These are phyloP conservation scores for Drosophila lacicola DNA, from an alignment of 2,888 invertebrate genomes.

Conservation along the genomic window DNA sequence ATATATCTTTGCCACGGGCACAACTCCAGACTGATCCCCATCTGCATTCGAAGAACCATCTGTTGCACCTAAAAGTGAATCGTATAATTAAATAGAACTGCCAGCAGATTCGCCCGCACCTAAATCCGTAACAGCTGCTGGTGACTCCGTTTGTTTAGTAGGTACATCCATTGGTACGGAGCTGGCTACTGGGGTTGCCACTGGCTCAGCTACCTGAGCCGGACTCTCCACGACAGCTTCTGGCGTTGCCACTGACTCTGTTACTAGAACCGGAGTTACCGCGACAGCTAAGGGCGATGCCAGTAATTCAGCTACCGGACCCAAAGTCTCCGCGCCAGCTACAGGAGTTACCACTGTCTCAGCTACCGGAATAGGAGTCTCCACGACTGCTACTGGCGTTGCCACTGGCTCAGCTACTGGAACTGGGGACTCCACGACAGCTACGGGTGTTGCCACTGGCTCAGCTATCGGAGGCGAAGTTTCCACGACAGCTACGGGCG, in stretches of 20 bases:
- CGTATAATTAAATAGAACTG: not conserved
- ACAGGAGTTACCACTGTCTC: not conserved
- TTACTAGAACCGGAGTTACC: not conserved
- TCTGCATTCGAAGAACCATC: conserved; percentile 4
- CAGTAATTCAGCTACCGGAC: no score
- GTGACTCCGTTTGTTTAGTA: no score
- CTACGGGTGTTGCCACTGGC: not conserved
- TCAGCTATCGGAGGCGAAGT: not conserved
- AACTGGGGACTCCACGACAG: not conserved
- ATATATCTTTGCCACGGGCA: conserved; percentile 63
- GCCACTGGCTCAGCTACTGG: no score
- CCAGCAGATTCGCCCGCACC: conserved; percentile 9
- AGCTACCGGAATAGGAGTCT: not conserved
- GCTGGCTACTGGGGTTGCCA: no score
- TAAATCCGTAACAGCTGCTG: not conserved
- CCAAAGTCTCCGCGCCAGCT: not conserved
- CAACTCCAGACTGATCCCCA: conserved; percentile 23
- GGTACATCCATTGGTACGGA: not conserved
- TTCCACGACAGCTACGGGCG: not conserved
- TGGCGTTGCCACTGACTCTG: not conserved
- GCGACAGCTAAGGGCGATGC: no score
- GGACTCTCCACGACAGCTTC: no score
- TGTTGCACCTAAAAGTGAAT: conserved; percentile 13
- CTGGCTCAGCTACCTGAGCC: not conserved
- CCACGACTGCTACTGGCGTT: not conserved